A percentile compares a stretch with the other conserved stretches of the same genome.
These are phyloP conservation scores for Macrotis lagotis DNA, from an alignment of 2,113 vertebrate species.

Conservation along the genomic window DNA sequence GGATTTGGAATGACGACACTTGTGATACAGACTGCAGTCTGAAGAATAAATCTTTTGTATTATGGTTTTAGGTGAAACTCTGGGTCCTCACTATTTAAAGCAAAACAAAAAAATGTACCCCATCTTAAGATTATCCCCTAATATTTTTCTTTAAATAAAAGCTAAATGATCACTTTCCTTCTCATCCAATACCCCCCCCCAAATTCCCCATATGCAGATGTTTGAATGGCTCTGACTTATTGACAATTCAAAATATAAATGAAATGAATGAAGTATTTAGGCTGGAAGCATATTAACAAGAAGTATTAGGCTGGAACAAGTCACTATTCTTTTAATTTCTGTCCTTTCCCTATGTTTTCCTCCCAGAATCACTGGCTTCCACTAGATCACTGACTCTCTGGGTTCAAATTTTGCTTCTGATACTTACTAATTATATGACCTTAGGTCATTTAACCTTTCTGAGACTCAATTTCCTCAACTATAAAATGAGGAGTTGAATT, in stretches of 20 bases:
- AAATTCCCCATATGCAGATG: neutral
- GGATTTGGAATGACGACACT: constrained; percentile 15
- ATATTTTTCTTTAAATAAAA: neutral
- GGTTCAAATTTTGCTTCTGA: too few relatives aligned
- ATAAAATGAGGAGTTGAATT: too few relatives aligned
- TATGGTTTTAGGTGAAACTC: neutral
- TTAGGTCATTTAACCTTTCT: too few relatives aligned
- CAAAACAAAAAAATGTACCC: neutral
- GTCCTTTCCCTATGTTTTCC: neutral
- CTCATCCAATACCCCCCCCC: too few relatives aligned
- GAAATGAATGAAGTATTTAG: neutral
- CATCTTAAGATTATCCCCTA: neutral
- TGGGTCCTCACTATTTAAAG: neutral
- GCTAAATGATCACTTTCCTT: neutral
- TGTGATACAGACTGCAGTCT: constrained; percentile 16
- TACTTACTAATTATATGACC: too few relatives aligned
- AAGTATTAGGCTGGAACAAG: neutral
- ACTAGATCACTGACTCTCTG: neutral
- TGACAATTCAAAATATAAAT: neutral
- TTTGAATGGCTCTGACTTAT: neutral
- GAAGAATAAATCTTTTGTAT: constrained; percentile 35
- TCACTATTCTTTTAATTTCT: neutral
- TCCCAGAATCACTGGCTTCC: neutral
- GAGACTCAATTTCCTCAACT: too few relatives aligned
- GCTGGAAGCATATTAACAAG: neutral